A percentile compares a stretch with the other conserved stretches of the same genome.
Evolutionary conservation across 2,797 vertebrate species (phyloP).

Genomic region (Mus spretus): DNA sequence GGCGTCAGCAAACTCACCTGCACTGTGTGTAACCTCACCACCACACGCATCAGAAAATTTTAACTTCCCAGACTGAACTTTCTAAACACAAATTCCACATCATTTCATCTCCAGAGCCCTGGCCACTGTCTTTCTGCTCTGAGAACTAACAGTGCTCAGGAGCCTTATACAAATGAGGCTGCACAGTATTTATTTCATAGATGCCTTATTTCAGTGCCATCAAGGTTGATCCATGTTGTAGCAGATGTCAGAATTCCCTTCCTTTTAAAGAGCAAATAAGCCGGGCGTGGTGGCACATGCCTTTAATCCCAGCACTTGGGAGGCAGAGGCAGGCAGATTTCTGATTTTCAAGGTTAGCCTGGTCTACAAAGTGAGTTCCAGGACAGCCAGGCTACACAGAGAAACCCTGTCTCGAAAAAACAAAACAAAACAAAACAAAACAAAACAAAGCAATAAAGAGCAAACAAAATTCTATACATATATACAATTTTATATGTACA

Average conservation of each 20-base stretch:
- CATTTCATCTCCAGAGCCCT: not conserved
- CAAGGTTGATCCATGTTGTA: not conserved
- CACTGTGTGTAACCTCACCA: not conserved
- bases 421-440: no score
- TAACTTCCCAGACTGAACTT: not conserved
- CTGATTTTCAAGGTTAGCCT: no score
- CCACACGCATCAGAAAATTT: not conserved
- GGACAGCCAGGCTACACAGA: no score
- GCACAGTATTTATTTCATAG: not conserved
- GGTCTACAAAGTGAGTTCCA: no score
- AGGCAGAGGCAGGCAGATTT: no score
- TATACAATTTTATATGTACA: no score
- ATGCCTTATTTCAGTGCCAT: not conserved
- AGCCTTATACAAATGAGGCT: not conserved
- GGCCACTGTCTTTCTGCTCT: not conserved
- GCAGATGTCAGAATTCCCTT: not conserved
- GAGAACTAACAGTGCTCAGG: not conserved
- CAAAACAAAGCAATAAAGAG: no score
- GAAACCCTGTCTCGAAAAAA: no score
- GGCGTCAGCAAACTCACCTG: not conserved
- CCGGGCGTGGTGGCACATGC: no score
- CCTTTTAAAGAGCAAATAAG: not conserved
- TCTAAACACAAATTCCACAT: no score
- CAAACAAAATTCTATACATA: no score
- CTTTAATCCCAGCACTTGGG: no score